Conservation (phyloP, 2,888 invertebrate species). For the Papilio demoleus region DNA sequence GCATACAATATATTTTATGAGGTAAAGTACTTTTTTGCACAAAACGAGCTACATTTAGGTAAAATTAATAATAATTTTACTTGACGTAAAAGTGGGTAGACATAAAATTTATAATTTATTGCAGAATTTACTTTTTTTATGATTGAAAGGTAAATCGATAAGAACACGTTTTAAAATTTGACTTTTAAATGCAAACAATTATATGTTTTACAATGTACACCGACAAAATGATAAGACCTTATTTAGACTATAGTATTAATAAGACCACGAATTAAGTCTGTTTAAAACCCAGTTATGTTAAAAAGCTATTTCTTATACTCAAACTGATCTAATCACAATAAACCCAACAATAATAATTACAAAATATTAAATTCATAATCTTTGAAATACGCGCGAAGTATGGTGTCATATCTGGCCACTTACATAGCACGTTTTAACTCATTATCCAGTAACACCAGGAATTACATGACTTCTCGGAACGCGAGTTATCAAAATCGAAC, state of each 20-base stretch:
- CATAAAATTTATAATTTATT: too few species aligned
- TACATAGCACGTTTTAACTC: not conserved
- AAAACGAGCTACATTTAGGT: too few species aligned
- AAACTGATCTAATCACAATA: too few species aligned
- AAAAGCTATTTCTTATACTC: too few species aligned
- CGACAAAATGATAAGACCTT: not conserved
- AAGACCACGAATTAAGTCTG: not conserved
- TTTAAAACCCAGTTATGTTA: too few species aligned
- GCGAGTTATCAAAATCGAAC: not conserved
- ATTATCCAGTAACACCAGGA: not conserved
- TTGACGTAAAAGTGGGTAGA: too few species aligned
- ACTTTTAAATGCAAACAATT: not conserved
- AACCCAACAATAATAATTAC: too few species aligned
- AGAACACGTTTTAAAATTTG: slow-evolving; percentile 19
- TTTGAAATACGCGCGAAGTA: not conserved
- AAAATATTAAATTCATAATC: too few species aligned
- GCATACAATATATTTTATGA: too few species aligned
- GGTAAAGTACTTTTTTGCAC: too few species aligned
- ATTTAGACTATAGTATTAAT: not conserved
- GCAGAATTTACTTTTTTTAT: not conserved
- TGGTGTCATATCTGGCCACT: not conserved
- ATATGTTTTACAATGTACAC: not conserved
- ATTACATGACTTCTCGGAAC: not conserved
- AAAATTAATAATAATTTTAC: too few species aligned
- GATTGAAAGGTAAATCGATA: slow-evolving; percentile 21